Conservation (phyloP, 2,113 vertebrate genomes). For the Eudorcas thomsonii region DNA sequence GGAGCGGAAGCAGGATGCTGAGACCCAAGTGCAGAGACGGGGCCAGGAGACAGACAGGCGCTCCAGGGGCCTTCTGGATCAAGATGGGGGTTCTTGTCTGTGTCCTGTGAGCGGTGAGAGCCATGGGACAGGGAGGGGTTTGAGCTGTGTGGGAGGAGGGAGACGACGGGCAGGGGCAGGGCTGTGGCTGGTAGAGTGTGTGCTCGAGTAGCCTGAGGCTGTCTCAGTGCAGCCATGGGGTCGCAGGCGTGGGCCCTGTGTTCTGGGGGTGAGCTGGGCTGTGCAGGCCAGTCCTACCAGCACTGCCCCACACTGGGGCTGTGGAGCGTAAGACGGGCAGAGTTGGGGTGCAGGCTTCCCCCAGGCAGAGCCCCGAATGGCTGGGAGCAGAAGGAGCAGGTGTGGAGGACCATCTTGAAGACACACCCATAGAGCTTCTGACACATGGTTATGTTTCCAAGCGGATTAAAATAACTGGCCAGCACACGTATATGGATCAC, state of each 20-base stretch:
- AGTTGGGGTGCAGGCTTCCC: background rate
- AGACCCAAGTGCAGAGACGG: too few species aligned
- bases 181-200: accelerated
- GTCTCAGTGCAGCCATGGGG: background rate
- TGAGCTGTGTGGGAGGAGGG: background rate
- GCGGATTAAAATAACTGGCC: background rate
- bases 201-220: accelerated
- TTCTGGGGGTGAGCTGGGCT: too few species aligned
- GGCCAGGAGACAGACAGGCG: background rate
- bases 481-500: background rate
- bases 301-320: background rate
- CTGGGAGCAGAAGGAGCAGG: background rate
- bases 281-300: background rate
- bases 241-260: background rate
- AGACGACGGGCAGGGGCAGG: accelerated
- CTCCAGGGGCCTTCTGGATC: background rate
- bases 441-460: background rate
- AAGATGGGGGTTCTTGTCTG: background rate
- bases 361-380: background rate
- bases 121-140: accelerated
- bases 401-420: background rate
- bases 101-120: too few species aligned
- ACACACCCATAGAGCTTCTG: too few species aligned
- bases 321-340: background rate
- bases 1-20: background rate